Percentiles rank a stretch among this genome's conserved stretches.
phyloP scores from a whole-genome alignment of 2,113 vertebrate species.

The Capra hircus region DNA sequence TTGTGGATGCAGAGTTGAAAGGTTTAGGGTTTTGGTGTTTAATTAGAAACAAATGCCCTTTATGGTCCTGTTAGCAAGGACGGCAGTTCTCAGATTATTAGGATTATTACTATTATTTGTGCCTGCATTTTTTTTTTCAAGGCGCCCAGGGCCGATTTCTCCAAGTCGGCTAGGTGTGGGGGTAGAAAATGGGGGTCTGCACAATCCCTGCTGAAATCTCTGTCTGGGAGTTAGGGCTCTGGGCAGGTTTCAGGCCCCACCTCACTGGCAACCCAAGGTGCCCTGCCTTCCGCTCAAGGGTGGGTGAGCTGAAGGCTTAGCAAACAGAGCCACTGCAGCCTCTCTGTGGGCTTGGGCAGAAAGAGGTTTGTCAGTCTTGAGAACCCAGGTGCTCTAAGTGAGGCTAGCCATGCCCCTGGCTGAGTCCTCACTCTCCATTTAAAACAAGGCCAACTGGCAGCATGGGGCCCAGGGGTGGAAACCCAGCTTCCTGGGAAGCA shows the following conservation, averaged over 20 bases:
- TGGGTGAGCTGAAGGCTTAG: background rate
- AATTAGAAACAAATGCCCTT: conserved; percentile 72
- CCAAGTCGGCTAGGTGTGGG: background rate
- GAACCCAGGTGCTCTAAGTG: background rate
- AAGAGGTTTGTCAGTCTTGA: background rate
- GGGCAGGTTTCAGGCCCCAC: background rate
- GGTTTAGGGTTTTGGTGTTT: conserved; percentile 73
- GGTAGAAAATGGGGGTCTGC: background rate
- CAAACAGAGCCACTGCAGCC: background rate
- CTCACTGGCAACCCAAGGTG: background rate
- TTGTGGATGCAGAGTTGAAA: conserved; percentile 78
- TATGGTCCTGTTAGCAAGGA: conserved; percentile 48
- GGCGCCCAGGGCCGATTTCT: background rate
- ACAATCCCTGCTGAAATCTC: background rate
- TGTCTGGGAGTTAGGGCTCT: background rate
- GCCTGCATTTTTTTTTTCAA: background rate
- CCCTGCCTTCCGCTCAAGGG: background rate
- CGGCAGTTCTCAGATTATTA: conserved; percentile 51
- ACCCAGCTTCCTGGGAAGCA: background rate
- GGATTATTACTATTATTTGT: conserved; percentile 37
- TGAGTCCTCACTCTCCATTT: background rate
- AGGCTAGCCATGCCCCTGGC: background rate
- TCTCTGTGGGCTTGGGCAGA: background rate
- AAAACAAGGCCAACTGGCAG: background rate
- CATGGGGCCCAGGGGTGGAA: background rate